Percentiles rank a stretch among this genome's conserved stretches.
Evolutionary conservation across 1,140 invertebrate genomes (phyloP).

Genomic region (Lasaia peninsularis): DNA sequence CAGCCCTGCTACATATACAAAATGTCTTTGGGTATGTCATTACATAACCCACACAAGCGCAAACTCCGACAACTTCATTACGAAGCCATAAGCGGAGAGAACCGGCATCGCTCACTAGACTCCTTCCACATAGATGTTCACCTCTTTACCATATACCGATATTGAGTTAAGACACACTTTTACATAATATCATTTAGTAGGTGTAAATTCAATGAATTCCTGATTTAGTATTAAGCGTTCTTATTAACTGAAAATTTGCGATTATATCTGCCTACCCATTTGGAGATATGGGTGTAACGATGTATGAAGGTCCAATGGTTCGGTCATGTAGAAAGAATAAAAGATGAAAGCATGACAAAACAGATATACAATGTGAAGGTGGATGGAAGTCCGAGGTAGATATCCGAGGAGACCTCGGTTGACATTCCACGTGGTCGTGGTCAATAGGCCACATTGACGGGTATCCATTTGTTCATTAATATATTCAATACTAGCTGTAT

Average conservation of each 20-base stretch:
- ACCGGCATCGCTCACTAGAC: conserved; percentile 37
- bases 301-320: no score
- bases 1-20: background rate
- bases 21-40: conserved; percentile 15
- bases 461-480: no score
- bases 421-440: no score
- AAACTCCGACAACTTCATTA: conserved; percentile 54
- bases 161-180: conserved; percentile 21
- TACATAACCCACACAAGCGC: conserved; percentile 13
- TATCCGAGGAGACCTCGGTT: no score
- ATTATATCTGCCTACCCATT: no score
- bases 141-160: conserved; percentile 28
- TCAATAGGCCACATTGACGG: no score
- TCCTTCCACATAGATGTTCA: conserved; percentile 37
- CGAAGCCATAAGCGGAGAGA: conserved; percentile 58
- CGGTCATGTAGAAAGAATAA: no score
- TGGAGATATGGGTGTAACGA: no score
- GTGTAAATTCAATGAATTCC: background rate
- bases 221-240: background rate
- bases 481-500: no score
- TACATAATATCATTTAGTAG: conserved; percentile 1
- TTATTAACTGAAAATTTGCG: background rate
- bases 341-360: no score
- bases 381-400: no score
- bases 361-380: no score